Evolutionary conservation across 2,113 vertebrate genomes (phyloP), one percentile per base, ranked within the genome.

Genomic region (Taurulus bubalis): DNA sequence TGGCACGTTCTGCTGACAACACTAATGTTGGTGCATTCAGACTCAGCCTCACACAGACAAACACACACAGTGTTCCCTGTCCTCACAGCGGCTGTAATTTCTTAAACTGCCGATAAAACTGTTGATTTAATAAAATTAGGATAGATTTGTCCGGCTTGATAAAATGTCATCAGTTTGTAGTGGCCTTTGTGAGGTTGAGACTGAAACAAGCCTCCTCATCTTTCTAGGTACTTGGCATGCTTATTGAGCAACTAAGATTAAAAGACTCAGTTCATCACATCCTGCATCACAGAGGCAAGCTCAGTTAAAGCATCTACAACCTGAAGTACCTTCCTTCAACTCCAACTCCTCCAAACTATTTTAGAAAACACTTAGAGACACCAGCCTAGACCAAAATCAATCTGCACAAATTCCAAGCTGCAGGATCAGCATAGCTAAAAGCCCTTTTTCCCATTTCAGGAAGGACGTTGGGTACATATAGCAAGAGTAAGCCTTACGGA

Each of bases 1-100:
- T 71, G 84, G 80, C 30, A 71, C 56, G 51, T 74, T 85, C 59
- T 60, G 51, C 75, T 80, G 49, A 80, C 55, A 77, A 63, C 74
- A 63, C 56, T 73, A 22, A 60, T 71, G 74, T 69, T 51, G 16
- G 26, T 83, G 64, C 62, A 59, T 70, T 69, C 36, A 38, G 51
- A 67, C 60, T 64, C 12, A 60, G 36, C 53, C 49, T 4, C 64
- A 45, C 72, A 59, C 20, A 49, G 12, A 59, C 20, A 16, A 42
- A 47, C 15, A 58, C 72, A 65, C 18, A 20, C 47, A 40, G 30
- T 18, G 38, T 42, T 77, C 24, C 53, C 36, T 9, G 36, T 10
- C 24, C 38, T 76, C 8, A 56, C 71, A 62, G 32, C 45, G 65
- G 22, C 24, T 53, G 3, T n/a, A 18, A 75, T 74, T 74, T 22